phyloP scores from a whole-genome alignment of 1,140 invertebrate species.

The Penaeus japonicus region DNA sequence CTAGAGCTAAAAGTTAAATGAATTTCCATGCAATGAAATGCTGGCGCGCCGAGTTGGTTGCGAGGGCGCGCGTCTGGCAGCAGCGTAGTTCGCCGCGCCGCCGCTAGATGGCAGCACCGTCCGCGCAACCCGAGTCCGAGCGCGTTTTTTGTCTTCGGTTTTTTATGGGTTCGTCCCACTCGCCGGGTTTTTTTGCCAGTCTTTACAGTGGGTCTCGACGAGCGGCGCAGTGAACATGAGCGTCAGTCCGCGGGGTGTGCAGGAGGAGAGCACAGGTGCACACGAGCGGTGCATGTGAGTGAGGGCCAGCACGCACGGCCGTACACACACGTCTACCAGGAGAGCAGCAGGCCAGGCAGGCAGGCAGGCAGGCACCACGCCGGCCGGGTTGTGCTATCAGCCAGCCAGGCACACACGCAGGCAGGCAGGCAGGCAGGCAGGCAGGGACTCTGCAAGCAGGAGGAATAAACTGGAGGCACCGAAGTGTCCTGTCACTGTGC shows the following conservation, averaged over 20 bases:
- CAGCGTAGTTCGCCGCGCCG: neutral
- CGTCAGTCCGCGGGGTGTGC: conserved; percentile 51
- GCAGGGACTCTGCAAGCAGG: neutral
- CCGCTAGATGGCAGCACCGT: conserved; percentile 44
- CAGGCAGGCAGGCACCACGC: conserved; percentile 23
- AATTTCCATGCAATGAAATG: conserved; percentile 39
- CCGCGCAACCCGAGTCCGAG: conserved; percentile 52
- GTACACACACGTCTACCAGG: conserved; percentile 16
- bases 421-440: conserved; percentile 3
- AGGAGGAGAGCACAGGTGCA: conserved; percentile 50
- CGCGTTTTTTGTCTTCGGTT: conserved; percentile 50
- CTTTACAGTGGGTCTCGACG: conserved; percentile 53
- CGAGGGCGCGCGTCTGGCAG: conserved; percentile 8
- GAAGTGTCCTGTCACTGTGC: neutral
- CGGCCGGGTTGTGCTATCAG: conserved; percentile 29
- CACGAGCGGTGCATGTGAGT: conserved; percentile 38
- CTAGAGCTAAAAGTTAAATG: conserved; percentile 36
- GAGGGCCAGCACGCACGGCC: conserved; percentile 42
- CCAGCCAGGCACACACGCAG: conserved; percentile 18
- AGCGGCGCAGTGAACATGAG: conserved; percentile 53
- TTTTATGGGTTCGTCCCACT: conserved; percentile 55
- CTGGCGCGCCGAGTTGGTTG: conserved; percentile 8
- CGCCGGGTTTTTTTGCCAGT: conserved; percentile 51
- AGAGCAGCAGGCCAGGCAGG: conserved; percentile 22
- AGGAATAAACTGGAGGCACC: neutral